These are phyloP conservation scores for Macrotis lagotis DNA, from an alignment of 2,113 vertebrate genomes.

Conservation along the genomic window DNA sequence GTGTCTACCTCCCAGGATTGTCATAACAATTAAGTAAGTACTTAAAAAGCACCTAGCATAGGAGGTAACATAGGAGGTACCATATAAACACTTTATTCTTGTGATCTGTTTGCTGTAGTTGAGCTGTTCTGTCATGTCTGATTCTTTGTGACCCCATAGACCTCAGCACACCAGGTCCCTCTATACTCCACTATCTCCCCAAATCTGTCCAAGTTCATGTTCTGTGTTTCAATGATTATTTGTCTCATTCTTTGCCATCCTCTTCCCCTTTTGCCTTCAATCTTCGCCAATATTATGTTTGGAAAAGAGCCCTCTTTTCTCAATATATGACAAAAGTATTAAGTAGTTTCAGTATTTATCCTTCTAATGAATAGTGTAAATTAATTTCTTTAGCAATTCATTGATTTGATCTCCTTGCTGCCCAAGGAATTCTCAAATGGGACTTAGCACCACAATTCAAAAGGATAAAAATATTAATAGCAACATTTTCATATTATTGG, in stretches of 20 bases:
- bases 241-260: background rate
- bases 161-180: background rate
- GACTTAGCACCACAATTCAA: background rate
- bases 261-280: too few species aligned
- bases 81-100: too few species aligned
- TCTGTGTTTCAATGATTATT: background rate
- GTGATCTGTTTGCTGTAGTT: too few species aligned
- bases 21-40: too few species aligned
- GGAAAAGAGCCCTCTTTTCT: background rate
- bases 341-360: background rate
- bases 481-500: background rate
- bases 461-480: background rate
- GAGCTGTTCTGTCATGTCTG: background rate
- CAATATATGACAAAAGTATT: background rate
- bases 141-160: background rate
- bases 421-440: background rate
- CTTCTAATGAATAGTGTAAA: background rate
- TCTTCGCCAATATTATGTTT: background rate
- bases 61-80: too few species aligned
- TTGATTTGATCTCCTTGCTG: background rate
- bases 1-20: too few species aligned
- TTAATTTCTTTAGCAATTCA: background rate
- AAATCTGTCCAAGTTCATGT: background rate
- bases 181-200: background rate
- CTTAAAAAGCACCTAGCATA: too few species aligned